Evolutionary conservation across 2,797 vertebrate genomes (phyloP), one percentile per base, ranked within the genome.

Genomic region (Nyctibius grandis): DNA sequence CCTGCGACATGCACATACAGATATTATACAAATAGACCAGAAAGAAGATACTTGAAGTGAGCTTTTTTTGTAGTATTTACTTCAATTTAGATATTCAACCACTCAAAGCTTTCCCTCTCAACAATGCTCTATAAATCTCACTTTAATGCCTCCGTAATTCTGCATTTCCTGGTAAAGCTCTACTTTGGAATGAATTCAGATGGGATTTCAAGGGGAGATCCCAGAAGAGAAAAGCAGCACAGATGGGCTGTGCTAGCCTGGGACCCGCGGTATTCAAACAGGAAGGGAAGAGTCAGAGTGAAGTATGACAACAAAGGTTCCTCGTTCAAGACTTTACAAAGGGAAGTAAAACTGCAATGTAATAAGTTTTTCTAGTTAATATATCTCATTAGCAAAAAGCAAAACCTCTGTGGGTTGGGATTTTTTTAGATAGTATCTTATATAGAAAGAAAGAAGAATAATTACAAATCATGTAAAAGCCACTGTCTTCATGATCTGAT

Each of bases 341-440:
- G 51, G 12, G 75, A 88, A 91, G 38, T 29, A 68, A 86, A 95
- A 72, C 59, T 53, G 57, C 89, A 91, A 40, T 7, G 44, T 70
- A 95, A 50, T 50, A 79, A 86, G 77, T 73, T 94, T 85, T 96
- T 88, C 86, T 88, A 92, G 61, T 84, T 78, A 89, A 89, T 45
- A 65, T 29, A 87, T n/a, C 91, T 88, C 56, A 92, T 77, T 93
- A 94, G 44, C 45, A 89, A 85, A 91, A 75, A 85, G 57, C 34
- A 89, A 95, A 96, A 91, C 81, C 78, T 91, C 68, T 53, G 28
- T 0, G 21, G 81, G 48, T 61, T 19, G 81, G 48, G 61, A 19
- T 33, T 36, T 68, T 89, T 79, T 91, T 15, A 96, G 84, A 93
- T 61, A 38, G 12, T 79, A 86, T 63, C 68, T 67, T 76, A 38